These are phyloP conservation scores for Periophthalmodon schlosseri DNA, from an alignment of 2,113 vertebrate genomes.

Conservation along the genomic window DNA sequence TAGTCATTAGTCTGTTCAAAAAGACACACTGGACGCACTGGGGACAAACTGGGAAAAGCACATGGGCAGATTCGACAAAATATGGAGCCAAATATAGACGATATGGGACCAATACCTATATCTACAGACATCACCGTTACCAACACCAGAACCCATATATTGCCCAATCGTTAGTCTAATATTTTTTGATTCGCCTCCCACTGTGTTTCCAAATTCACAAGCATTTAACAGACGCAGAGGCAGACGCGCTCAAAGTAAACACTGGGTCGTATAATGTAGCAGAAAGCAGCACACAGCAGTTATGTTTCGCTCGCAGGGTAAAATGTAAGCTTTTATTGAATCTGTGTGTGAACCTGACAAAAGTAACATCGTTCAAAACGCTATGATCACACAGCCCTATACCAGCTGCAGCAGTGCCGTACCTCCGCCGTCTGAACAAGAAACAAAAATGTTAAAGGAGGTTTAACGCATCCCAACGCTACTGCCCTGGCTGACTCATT, in stretches of 20 bases:
- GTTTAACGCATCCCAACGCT: background rate
- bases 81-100: no score
- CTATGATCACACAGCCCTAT: slow-evolving; percentile 24
- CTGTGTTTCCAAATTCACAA: slow-evolving; percentile 25
- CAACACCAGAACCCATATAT: no score
- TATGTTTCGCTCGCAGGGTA: background rate
- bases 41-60: no score
- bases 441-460: background rate
- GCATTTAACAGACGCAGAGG: slow-evolving; percentile 11
- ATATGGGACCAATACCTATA: no score
- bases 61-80: no score
- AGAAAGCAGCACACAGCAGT: slow-evolving; percentile 5
- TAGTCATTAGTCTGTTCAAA: no score
- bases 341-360: slow-evolving; percentile 20
- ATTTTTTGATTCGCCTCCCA: slow-evolving; percentile 61
- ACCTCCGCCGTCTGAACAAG: slow-evolving; percentile 80
- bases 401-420: slow-evolving; percentile 51
- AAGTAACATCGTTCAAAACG: slow-evolving; percentile 26
- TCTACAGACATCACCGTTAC: no score
- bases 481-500: background rate
- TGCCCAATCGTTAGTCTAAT: slow-evolving; percentile 83
- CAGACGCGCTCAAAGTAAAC: slow-evolving; percentile 25
- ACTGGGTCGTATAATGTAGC: background rate
- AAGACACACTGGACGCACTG: no score
- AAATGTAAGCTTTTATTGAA: slow-evolving; percentile 24